Evolutionary conservation across 2,797 vertebrate species (phyloP), one percentile per base, ranked within the genome.

Genomic region (Intellagama lesueurii): DNA sequence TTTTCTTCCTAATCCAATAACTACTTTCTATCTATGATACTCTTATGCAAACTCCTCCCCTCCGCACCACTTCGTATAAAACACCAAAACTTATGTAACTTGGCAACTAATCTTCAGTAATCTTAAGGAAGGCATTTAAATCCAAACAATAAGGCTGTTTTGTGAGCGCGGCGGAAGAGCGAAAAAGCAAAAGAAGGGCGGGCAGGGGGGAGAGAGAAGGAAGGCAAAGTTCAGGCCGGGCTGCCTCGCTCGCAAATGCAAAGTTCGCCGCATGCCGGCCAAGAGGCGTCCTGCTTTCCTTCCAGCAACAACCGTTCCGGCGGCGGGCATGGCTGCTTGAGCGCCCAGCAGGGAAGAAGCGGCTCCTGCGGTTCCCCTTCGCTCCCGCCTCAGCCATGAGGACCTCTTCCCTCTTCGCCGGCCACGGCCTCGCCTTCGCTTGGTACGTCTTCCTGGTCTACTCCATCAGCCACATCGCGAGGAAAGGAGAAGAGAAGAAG

Each of bases 381-480:
- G 28, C 28, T 8, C 40, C 22, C 64, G 1, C 64, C 49, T 28
- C 44, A 0, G 26, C 17, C 30, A 92, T 98, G 98, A 93, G 83
- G 40, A 88, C 91, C 76, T 89, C 88, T 17, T 91, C 92, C n/a
- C 91, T 92, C 0, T 85, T 95, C 6, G 16, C 81, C 1, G 98
- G 97, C 93, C 98, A 99, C 88, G 93, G 98, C 86, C 82, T 97
- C 72, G 95, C 93, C 30, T 96, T 98, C 89, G 92, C 92, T 94
- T 99, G 98, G 98, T 99, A 98, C 83, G 4, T 2, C 1, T 60
- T 28, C 19, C 26, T 90, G 4, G 94, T 96, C 95, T 98, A 95
- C 14, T 90, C 93, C 87, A 95, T 52, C 95, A 96, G 94, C 92
- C 94, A 90, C 30, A 96, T 83, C 95, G 64, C 73, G 82, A 92